Base-by-base conservation (phyloP, 2,888 invertebrate species). In the Tiliacea aurago region DNA sequence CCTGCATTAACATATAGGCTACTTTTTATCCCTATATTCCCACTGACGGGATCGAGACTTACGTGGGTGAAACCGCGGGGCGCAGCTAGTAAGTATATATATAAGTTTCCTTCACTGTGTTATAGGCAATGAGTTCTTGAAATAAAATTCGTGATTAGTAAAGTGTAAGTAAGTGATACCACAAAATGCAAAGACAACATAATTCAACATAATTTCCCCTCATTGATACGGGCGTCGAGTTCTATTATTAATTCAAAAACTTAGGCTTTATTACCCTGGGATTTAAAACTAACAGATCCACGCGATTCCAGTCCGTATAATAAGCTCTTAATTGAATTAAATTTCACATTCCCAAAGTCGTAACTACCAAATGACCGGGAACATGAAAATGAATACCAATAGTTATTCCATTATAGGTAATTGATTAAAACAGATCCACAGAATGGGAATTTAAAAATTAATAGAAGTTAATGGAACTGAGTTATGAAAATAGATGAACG, bases 271-370 rank as follows among this genome's bases (percentile, higher is more conserved):
- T 62, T 68, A 45, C 45, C 80, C 49, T 58, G 83, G 80, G 74
- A 83, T 68, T 81, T 62, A 79, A 78, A 79, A 73, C 67, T 37
- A 67, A 49, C 63, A 53, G 20, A 76, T 63, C 69, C 81, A 67
- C 33, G 13, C 56, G 41, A 78, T 78, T 45, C 67, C 49, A 72
- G 67, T 43, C 37, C 63, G 53, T 66, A 73, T 76, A 70, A 63
- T 73, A 71, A 75, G 33, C 66, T 43, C 68, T 65, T 80, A 72
- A 85, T 83, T 74, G 53, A 83, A 83, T 85, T 85, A 74, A 84
- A 83, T 76, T 80, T 77, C 59, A 59, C 68, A 74, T 83, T 76
- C 41, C 70, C 73, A 33, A 66, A 82, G 73, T 82, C 73, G 63
- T 78, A 73, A 76, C 68, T 55, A 70, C 47, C 37, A 71, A 84